Evolutionary conservation across 2,888 invertebrate genomes (phyloP).

Genomic region (Cryptocephalus primarius): DNA sequence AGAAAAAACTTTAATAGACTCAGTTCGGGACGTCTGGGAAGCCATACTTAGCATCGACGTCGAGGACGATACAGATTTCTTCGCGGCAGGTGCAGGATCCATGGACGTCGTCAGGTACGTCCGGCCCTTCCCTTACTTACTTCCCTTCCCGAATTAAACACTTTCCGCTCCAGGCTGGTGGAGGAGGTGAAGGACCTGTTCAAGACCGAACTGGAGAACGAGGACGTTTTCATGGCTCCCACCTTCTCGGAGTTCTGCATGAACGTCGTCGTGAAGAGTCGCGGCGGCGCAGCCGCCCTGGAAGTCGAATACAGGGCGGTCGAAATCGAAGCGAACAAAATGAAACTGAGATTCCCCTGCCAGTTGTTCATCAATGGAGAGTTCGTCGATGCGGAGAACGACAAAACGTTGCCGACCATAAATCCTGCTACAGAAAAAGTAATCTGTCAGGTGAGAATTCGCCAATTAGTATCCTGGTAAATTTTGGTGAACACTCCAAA

Average conservation of each 20-base stretch:
- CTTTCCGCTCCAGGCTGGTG: slow-evolving; percentile 48
- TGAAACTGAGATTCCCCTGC: slow-evolving; percentile 74
- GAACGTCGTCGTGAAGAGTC: slow-evolving; percentile 52
- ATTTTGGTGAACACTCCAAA: too few relatives aligned
- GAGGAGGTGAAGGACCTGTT: slow-evolving; percentile 84
- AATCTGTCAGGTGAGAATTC: slow-evolving; percentile 51
- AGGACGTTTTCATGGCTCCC: slow-evolving; percentile 88
- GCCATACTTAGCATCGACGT: slow-evolving; percentile 70
- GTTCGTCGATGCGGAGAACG: slow-evolving; percentile 68
- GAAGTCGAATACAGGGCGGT: slow-evolving; percentile 64
- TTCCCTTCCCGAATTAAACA: too few relatives aligned
- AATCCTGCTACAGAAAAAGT: slow-evolving; percentile 81
- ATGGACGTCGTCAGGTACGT: slow-evolving; percentile 83
- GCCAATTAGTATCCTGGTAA: neutral
- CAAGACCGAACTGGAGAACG: slow-evolving; percentile 69
- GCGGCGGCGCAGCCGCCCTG: slow-evolving; percentile 47
- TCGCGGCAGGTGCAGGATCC: slow-evolving; percentile 89
- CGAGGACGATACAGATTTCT: slow-evolving; percentile 79
- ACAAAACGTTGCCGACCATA: slow-evolving; percentile 52
- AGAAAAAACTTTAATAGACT: slow-evolving; percentile 58
- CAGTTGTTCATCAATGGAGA: slow-evolving; percentile 88
- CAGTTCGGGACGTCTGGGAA: slow-evolving; percentile 65
- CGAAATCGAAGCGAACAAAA: slow-evolving; percentile 69
- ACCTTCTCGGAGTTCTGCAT: slow-evolving; percentile 71
- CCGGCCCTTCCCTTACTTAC: too few relatives aligned